Conservation (phyloP, 2,888 invertebrate genomes). For the Hirtodrosophila duncani region DNA sequence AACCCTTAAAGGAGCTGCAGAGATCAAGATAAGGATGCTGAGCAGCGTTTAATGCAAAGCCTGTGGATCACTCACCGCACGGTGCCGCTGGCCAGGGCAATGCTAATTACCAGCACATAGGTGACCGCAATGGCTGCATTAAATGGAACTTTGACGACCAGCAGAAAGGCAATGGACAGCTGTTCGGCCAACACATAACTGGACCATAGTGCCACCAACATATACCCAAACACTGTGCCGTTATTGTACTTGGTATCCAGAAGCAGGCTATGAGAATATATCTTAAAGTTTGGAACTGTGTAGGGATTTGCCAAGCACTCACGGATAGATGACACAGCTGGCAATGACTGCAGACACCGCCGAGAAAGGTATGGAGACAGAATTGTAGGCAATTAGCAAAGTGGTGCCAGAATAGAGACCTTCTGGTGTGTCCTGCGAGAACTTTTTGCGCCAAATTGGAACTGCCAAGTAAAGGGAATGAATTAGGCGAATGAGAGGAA, state of each 20-base stretch:
- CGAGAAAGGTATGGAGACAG: slow-evolving; percentile 90
- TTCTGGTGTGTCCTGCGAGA: slow-evolving; percentile 94
- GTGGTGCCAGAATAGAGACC: slow-evolving; percentile 92
- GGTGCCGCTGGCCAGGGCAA: slow-evolving; percentile 87
- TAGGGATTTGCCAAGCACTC: slow-evolving; percentile 66
- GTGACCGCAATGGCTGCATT: slow-evolving; percentile 88
- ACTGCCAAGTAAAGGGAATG: slow-evolving; percentile 78
- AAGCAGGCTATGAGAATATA: slow-evolving; percentile 59
- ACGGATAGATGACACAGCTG: slow-evolving; percentile 86
- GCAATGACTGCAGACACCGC: slow-evolving; percentile 86
- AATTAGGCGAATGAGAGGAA: neutral
- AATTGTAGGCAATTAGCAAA: slow-evolving; percentile 88
- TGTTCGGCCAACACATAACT: slow-evolving; percentile 92
- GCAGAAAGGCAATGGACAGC: slow-evolving; percentile 88
- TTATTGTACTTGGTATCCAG: slow-evolving; percentile 74
- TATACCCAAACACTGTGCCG: slow-evolving; percentile 81
- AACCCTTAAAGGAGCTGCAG: slow-evolving; percentile 85
- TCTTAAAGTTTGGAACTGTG: neutral
- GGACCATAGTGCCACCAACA: slow-evolving; percentile 88
- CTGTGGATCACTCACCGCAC: slow-evolving; percentile 81
- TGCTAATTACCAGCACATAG: slow-evolving; percentile 86
- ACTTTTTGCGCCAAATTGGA: slow-evolving; percentile 91
- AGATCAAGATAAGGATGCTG: neutral
- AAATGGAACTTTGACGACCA: slow-evolving; percentile 88
- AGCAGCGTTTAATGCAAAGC: too few species aligned